These are phyloP conservation scores for Falcunculus frontatus DNA, from an alignment of 2,113 vertebrate species.

Conservation along the genomic window DNA sequence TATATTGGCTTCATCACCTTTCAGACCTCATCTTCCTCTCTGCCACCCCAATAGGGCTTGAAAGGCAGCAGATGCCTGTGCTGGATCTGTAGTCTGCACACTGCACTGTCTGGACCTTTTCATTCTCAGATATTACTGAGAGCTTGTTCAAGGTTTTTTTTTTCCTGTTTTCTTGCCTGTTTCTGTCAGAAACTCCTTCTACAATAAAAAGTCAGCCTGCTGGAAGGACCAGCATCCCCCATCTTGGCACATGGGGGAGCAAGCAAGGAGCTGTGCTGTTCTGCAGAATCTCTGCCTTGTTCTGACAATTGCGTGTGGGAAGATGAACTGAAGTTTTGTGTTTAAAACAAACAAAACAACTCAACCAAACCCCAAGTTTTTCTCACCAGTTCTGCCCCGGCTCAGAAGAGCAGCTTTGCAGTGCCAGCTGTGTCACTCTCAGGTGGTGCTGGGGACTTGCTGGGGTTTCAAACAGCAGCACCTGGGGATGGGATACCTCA, in stretches of 20 bases:
- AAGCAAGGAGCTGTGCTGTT: neutral
- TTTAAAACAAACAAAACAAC: neutral
- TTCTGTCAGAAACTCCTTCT: neutral
- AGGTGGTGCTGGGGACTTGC: neutral
- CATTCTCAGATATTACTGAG: neutral
- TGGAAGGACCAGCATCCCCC: neutral
- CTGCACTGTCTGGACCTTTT: neutral
- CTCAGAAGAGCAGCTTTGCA: neutral
- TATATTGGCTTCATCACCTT: neutral
- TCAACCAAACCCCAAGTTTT: neutral
- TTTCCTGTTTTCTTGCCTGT: neutral
- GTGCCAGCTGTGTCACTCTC: neutral
- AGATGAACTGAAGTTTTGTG: neutral
- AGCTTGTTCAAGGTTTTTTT: neutral
- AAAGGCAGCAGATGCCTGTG: neutral
- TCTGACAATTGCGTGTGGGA: neutral
- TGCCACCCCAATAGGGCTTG: neutral
- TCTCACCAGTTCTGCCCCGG: neutral
- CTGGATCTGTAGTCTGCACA: fast-evolving
- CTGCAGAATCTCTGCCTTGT: neutral
- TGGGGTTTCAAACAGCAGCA: neutral
- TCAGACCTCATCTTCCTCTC: neutral
- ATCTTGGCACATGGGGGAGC: neutral
- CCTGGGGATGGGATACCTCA: neutral
- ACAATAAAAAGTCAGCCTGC: neutral